Evolutionary conservation across 1,140 invertebrate genomes (phyloP).

Genomic region (Colletes latitarsis): DNA sequence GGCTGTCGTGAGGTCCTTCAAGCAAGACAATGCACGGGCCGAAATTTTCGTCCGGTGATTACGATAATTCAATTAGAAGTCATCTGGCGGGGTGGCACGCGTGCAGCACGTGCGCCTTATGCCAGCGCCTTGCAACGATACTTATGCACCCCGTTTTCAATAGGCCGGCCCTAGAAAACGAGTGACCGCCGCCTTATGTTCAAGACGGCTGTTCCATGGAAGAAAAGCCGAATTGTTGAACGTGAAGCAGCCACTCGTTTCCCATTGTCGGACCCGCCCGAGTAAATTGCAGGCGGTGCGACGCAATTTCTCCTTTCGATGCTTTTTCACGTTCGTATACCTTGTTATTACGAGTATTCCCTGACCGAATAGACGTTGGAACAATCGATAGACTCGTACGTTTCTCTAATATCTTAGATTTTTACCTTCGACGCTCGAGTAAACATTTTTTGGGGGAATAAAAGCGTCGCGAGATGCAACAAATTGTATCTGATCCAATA

Average conservation of each 20-base stretch:
- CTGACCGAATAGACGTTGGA: neutral
- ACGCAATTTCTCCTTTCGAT: too few species aligned
- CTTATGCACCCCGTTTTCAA: slow-evolving; percentile 56
- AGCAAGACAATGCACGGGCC: slow-evolving; percentile 3
- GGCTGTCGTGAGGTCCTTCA: neutral
- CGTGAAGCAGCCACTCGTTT: slow-evolving; percentile 28
- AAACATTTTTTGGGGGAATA: too few species aligned
- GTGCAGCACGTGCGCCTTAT: slow-evolving; percentile 67
- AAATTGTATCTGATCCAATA: too few species aligned
- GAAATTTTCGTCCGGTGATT: slow-evolving; percentile 52
- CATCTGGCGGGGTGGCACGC: slow-evolving; percentile 65
- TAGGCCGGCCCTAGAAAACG: slow-evolving; percentile 36
- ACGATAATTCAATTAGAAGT: slow-evolving; percentile 69
- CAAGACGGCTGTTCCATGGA: slow-evolving; percentile 61
- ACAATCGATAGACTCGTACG: too few species aligned
- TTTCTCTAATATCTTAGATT: too few species aligned
- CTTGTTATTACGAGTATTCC: neutral
- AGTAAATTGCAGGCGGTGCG: slow-evolving; percentile 38
- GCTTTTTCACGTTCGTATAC: neutral
- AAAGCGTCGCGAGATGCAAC: too few species aligned
- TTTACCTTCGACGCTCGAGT: too few species aligned
- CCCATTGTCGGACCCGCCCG: slow-evolving; percentile 2
- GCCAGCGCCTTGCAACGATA: slow-evolving; percentile 40
- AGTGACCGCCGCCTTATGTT: slow-evolving; percentile 62
- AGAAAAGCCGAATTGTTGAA: slow-evolving; percentile 34